phyloP scores from a whole-genome alignment of 2,888 invertebrate genomes.

The Spodoptera littoralis region DNA sequence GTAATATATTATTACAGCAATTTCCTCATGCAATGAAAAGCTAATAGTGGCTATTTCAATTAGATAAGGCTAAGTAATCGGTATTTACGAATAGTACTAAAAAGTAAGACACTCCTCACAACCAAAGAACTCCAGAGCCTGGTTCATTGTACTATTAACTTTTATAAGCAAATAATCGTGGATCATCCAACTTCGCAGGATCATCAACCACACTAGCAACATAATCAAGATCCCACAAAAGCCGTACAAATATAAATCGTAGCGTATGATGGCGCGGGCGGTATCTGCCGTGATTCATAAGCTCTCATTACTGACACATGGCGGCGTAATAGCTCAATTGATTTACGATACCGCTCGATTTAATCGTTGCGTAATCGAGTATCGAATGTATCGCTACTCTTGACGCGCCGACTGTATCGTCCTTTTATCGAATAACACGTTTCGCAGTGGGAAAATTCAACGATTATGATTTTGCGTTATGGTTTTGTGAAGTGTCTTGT shows the following conservation, averaged over 20 bases:
- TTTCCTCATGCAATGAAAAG: too few relatives aligned
- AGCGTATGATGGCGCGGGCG: conserved; percentile 45
- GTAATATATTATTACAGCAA: too few relatives aligned
- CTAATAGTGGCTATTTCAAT: too few relatives aligned
- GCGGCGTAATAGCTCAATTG: conserved; percentile 82
- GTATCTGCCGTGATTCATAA: conserved; percentile 77
- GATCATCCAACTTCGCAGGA: too few relatives aligned
- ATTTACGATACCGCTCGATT: conserved; percentile 78
- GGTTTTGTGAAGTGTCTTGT: conserved; percentile 9
- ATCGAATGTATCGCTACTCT: conserved; percentile 56
- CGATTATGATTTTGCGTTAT: conserved; percentile 32
- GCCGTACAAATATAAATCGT: conserved; percentile 50
- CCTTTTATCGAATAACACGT: conserved; percentile 52
- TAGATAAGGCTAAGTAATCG: too few relatives aligned
- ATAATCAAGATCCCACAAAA: conserved; percentile 45
- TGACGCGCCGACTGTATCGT: conserved; percentile 53
- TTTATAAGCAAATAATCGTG: too few relatives aligned
- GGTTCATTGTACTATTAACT: too few relatives aligned
- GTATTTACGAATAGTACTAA: too few relatives aligned
- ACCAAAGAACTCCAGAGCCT: too few relatives aligned
- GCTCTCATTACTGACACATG: conserved; percentile 84
- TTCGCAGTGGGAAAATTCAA: conserved; percentile 37
- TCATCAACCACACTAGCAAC: conserved; percentile 1
- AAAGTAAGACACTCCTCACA: too few relatives aligned
- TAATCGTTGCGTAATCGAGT: conserved; percentile 76